These are phyloP conservation scores for Corythaeola cristata DNA, from an alignment of 2,113 vertebrate genomes.

Conservation along the genomic window DNA sequence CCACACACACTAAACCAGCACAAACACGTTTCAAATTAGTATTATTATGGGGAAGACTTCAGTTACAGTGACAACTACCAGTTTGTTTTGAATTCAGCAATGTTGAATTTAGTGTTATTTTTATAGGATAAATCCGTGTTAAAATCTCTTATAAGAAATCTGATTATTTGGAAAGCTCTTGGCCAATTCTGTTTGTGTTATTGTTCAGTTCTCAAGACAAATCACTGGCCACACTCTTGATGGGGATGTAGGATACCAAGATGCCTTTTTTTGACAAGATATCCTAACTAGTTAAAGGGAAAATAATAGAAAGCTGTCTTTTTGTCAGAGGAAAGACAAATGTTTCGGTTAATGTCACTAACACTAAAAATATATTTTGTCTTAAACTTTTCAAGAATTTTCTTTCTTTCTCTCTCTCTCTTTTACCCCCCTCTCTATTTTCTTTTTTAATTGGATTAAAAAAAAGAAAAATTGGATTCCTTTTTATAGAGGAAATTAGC, in stretches of 20 bases:
- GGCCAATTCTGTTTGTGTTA: not conserved
- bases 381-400: not conserved
- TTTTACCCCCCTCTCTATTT: too few relatives aligned
- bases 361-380: not conserved
- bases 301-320: not conserved
- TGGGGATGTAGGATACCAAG: not conserved
- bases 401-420: too few relatives aligned
- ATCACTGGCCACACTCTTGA: not conserved
- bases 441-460: not conserved
- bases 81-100: not conserved
- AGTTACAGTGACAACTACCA: not conserved
- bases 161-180: not conserved
- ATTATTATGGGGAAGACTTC: not conserved
- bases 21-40: too few relatives aligned
- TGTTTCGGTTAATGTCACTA: not conserved
- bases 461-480: too few relatives aligned
- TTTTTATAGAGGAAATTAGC: not conserved
- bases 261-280: not conserved
- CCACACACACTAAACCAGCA: too few relatives aligned
- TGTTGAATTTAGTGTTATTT: not conserved
- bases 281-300: not conserved
- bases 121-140: not conserved
- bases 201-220: not conserved
- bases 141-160: not conserved
- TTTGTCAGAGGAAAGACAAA: not conserved